These are phyloP conservation scores for Poliocrania exsul DNA, from an alignment of 2,797 vertebrate species.

Conservation along the genomic window DNA sequence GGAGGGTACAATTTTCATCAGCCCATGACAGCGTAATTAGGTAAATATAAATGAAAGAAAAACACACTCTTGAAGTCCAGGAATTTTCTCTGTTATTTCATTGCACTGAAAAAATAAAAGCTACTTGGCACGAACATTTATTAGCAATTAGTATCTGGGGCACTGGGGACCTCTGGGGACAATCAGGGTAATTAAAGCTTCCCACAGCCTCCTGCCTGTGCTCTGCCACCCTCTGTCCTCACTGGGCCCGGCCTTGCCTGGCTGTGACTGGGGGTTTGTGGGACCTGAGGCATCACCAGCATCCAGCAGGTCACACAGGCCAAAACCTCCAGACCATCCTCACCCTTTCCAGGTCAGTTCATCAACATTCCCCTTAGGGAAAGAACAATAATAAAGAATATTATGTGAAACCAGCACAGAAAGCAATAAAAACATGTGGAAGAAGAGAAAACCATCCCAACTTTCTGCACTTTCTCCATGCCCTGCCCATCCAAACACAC, in stretches of 20 bases:
- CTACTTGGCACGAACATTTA: conserved; percentile 66
- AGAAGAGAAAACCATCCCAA: not conserved
- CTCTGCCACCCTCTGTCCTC: not conserved
- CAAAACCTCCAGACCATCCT: not conserved
- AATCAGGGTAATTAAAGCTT: not conserved
- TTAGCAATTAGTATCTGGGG: conserved; percentile 50
- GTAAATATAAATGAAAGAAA: conserved; percentile 65
- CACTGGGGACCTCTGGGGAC: not conserved
- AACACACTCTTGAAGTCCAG: conserved; percentile 27
- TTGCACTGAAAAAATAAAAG: conserved; percentile 62
- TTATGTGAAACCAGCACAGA: not conserved
- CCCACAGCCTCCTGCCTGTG: conserved; percentile 1
- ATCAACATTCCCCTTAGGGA: not conserved
- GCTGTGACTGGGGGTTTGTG: rapidly evolving
- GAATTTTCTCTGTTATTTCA: conserved; percentile 64
- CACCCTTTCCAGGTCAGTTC: not conserved
- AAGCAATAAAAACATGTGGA: not conserved
- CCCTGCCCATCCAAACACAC: not conserved
- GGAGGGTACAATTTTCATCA: conserved; percentile 4
- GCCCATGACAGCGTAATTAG: conserved; percentile 55
- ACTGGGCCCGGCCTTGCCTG: not conserved
- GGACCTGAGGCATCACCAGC: not conserved
- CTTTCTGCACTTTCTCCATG: not conserved
- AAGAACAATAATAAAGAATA: not conserved
- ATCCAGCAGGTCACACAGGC: rapidly evolving